A percentile compares a stretch with the other conserved stretches of the same genome.
These are phyloP conservation scores for Epinephelus awoara DNA, from an alignment of 2,797 vertebrate genomes.

Conservation along the genomic window DNA sequence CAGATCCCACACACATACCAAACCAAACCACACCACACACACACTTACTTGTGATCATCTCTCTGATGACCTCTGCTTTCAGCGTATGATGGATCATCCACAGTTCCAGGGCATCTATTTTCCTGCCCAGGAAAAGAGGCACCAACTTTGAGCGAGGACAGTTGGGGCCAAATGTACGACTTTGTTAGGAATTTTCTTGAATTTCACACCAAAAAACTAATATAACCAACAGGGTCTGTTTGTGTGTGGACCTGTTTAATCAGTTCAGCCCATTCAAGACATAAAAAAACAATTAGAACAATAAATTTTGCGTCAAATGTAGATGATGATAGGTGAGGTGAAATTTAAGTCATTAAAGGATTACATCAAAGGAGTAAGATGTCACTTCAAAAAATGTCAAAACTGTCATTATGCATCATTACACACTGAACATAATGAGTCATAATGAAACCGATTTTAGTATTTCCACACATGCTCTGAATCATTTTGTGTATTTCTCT, in stretches of 20 bases:
- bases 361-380: slow-evolving; percentile 23
- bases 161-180: slow-evolving; percentile 44
- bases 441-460: slow-evolving; percentile 49
- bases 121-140: slow-evolving; percentile 75
- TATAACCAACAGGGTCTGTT: neutral
- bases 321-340: neutral
- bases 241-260: neutral
- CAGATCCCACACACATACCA: slow-evolving; percentile 29
- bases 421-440: slow-evolving; percentile 46
- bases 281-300: neutral
- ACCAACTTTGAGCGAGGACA: slow-evolving; percentile 69
- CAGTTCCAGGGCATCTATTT: slow-evolving; percentile 83
- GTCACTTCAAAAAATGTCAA: slow-evolving; percentile 40
- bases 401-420: slow-evolving; percentile 45
- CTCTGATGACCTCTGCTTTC: slow-evolving; percentile 85
- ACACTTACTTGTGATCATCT: slow-evolving; percentile 76
- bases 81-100: slow-evolving; percentile 83
- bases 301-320: neutral
- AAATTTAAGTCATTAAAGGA: neutral
- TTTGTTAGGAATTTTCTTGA: slow-evolving; percentile 40
- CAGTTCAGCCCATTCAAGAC: neutral
- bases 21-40: slow-evolving; percentile 32
- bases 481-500: slow-evolving; percentile 30
- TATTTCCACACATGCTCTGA: slow-evolving; percentile 48
- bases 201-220: slow-evolving; percentile 6